Conservation (phyloP, 2,113 vertebrate species). For the Cyanoliseus patagonus region DNA sequence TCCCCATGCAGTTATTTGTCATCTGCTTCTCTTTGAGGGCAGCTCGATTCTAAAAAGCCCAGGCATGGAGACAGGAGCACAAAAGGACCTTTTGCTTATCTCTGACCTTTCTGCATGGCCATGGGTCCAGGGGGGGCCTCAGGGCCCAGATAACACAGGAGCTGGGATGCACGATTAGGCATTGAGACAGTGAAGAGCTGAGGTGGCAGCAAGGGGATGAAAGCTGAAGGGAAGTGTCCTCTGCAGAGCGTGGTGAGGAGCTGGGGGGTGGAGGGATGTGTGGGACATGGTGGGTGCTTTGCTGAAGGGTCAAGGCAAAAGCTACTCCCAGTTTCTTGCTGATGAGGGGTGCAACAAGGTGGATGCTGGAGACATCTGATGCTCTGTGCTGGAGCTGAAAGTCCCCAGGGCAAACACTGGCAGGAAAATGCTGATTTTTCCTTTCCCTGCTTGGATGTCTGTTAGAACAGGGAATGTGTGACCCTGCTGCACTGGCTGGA, state of each 20-base stretch:
- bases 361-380: neutral
- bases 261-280: neutral
- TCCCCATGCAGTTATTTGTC: neutral
- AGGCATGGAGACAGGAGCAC: neutral
- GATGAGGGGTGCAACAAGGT: neutral
- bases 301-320: neutral
- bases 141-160: neutral
- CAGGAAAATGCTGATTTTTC: neutral
- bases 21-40: neutral
- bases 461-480: neutral
- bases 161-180: slow-evolving; percentile 47
- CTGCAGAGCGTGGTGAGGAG: neutral
- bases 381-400: neutral
- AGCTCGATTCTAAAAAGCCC: slow-evolving; percentile 39
- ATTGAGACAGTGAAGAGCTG: neutral
- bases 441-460: neutral
- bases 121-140: neutral
- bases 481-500: neutral
- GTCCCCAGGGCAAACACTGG: neutral
- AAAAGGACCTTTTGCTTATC: slow-evolving; percentile 51
- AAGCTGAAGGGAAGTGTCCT: neutral
- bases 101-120: neutral
- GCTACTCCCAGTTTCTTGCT: neutral
- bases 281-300: neutral
- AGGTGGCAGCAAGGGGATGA: neutral